Conservation (phyloP, 2,113 vertebrate species). For the Scartelaos histophorus region DNA sequence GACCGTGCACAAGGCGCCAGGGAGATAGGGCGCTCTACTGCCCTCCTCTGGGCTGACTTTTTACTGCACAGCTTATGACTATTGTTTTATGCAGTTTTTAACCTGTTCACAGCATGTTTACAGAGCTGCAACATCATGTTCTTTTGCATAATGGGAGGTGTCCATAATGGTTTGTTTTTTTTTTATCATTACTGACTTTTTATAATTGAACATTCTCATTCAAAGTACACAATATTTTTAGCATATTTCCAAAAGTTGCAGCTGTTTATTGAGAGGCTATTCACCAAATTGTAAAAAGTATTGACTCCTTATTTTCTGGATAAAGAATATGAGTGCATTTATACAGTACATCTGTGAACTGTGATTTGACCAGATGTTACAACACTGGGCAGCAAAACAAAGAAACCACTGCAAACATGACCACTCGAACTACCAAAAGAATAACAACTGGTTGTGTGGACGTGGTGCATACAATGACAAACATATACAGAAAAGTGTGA, state of each 20-base stretch:
- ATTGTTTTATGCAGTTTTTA: slow-evolving; percentile 47
- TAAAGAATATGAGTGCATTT: slow-evolving; percentile 29
- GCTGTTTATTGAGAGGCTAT: not conserved
- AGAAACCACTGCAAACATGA: slow-evolving; percentile 51
- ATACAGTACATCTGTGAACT: slow-evolving; percentile 29
- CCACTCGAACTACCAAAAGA: slow-evolving; percentile 18
- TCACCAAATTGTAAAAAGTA: not conserved
- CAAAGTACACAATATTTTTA: not conserved
- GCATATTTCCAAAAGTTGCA: not conserved
- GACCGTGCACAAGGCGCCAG: slow-evolving; percentile 64
- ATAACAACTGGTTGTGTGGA: slow-evolving; percentile 25
- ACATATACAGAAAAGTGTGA: slow-evolving; percentile 26
- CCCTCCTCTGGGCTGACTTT: slow-evolving; percentile 46
- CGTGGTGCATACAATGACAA: slow-evolving; percentile 60
- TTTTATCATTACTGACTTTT: not conserved
- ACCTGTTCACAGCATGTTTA: slow-evolving; percentile 48
- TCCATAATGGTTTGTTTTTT: not conserved
- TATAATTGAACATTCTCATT: not conserved
- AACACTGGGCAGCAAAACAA: slow-evolving; percentile 34
- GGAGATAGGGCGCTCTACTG: slow-evolving; percentile 62
- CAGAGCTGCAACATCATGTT: slow-evolving; percentile 23
- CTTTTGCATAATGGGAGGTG: not conserved
- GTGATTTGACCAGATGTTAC: slow-evolving; percentile 38
- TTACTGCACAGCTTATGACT: slow-evolving; percentile 38
- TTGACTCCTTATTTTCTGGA: not conserved